Evolutionary conservation across 1,140 invertebrate genomes (phyloP), one percentile per base, ranked within the genome.

Genomic region (Acromyrmex charruanus): DNA sequence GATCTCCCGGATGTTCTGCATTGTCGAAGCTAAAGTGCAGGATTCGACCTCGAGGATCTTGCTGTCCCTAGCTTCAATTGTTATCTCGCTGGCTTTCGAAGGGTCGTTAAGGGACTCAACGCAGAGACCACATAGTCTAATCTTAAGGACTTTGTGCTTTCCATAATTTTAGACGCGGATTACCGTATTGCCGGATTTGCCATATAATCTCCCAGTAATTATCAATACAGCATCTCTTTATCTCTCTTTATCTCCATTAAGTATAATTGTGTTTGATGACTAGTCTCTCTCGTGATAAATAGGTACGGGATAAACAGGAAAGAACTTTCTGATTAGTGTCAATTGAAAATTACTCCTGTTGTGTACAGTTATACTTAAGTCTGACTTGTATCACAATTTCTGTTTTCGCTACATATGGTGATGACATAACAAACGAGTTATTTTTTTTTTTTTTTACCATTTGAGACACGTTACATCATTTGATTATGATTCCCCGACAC

Each of bases 371-470:
- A 14, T 10, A 7, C 0, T 10, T 16, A 10, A 35, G 18, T 18
- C 12, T 31, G 25, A 6, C 7, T 31, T 59, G 25, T 10, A 39
- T 28, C 16, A 10, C 16, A 14, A 49, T 77, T 77, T 66, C 31
- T 25, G 3, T 7, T 69, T 14, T 44, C 14, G 21, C 31, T 39
- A n/a, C 49, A 12, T 6, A 3, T 31, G n/a, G 10, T 12, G 49
- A 69, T 80, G 77, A 69, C 49, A 81, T 71, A 81, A 81, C 49
- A 18, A 69, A 58, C n/a, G 14, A 49, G 49, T 81, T 81, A 58
- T 71, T 44, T 81, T 55, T 31, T 18, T 81, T 58, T 25, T 81
- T 58, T 25, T 25, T 25, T 18, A 49, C 31, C 44, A 81, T 71
- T 71, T 51, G 16, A 81, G 65, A 10, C 31, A 9, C 31, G 39